Base-by-base conservation (phyloP, 2,113 vertebrate species). In the Megaceryle maxima region DNA sequence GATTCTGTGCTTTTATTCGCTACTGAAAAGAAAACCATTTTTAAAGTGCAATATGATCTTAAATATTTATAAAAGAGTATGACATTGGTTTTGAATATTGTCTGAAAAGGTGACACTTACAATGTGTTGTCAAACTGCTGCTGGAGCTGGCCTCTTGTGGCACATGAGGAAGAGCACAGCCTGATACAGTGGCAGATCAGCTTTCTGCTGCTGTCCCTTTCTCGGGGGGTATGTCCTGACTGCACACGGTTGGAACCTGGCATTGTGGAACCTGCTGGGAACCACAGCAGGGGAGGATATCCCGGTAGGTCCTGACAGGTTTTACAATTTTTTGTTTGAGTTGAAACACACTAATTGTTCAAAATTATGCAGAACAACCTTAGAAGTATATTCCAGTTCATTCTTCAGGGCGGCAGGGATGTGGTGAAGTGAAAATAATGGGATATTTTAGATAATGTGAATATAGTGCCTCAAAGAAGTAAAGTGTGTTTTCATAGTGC, bases 101-200 rank as follows among this genome's bases (percentile, higher is more conserved):
- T 50, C 67, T 2, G 2, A 18, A 39, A 53, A 78, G 60, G 22
- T 51, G 19, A 31, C 48, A 11, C n/a, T n/a, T n/a, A n/a, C 28
- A 37, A 22, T 28, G 7, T 10, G 1, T 33, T 39, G 33, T 39
- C 39, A 13, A 19, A 11, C 13, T 4, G 44, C 39, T 25, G 29
- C 67, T 41, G 24, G 37, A 68, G 18, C 57, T 53, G 35, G 24
- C 41, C 51, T 3, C 28, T 39, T 18, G 26, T 26, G 33, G 63
- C 21, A 9, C 5, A 5, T 6, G 6, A 16, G 31, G 56, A 10
- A 7, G 5, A 60, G 63, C 6, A 2, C 13, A 50, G 57, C 28
- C 43, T 0, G 3, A 4, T 8, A 60, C 7, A 4, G 3, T 5
- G 35, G 19, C 51, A 63, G 8, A 16, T 1, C 29, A 7, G 79